Evolutionary conservation across 1,140 invertebrate genomes (phyloP).

Genomic region (Aphelenchoides avenae): DNA sequence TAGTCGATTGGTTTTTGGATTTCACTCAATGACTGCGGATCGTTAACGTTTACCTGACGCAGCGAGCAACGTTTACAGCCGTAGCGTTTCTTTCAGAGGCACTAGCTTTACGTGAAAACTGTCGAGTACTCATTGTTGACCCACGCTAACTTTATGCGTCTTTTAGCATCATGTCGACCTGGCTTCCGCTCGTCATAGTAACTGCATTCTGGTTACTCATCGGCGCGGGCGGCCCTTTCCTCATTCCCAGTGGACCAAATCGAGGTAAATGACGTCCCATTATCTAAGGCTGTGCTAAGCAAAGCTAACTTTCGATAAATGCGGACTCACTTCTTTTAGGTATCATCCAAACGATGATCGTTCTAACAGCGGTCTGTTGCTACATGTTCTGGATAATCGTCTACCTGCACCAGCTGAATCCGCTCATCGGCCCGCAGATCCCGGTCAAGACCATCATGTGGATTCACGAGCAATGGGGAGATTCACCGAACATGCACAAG

Average conservation of each 20-base stretch:
- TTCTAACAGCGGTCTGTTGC: constrained; percentile 58
- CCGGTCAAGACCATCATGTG: constrained; percentile 57
- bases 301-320: constrained; percentile 3
- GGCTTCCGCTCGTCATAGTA: constrained; percentile 54
- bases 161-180: constrained; percentile 47
- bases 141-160: too few species aligned
- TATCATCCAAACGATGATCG: constrained; percentile 59
- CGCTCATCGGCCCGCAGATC: constrained; percentile 58
- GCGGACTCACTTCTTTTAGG: constrained; percentile 40
- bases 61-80: too few species aligned
- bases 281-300: constrained; percentile 11
- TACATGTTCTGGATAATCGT: constrained; percentile 59
- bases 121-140: too few species aligned
- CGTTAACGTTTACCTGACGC: too few species aligned
- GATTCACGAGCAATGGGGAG: constrained; percentile 53
- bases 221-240: constrained; percentile 54
- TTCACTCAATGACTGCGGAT: too few species aligned
- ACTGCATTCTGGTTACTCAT: constrained; percentile 56
- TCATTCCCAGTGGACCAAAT: constrained; percentile 57
- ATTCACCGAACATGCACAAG: too few species aligned
- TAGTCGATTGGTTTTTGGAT: too few species aligned
- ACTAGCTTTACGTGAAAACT: too few species aligned
- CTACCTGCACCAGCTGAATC: constrained; percentile 57
- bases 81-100: too few species aligned
- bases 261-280: constrained; percentile 37